Evolutionary conservation across 2,797 vertebrate genomes (phyloP), one percentile per base, ranked within the genome.

Genomic region (Nannoperca obscura): DNA sequence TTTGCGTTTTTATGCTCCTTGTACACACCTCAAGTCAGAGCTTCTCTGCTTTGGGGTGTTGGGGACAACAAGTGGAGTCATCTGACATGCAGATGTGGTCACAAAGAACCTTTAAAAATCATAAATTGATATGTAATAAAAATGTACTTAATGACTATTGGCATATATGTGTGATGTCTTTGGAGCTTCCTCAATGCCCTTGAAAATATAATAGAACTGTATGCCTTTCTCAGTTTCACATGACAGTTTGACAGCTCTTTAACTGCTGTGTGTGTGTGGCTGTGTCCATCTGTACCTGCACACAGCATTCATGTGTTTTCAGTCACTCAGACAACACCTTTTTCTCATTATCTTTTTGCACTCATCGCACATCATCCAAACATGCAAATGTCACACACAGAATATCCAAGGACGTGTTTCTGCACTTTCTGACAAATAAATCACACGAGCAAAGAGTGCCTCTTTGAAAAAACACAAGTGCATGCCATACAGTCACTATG

Each of bases 401-500:
- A 57, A 20, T 44, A 70, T 62, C 58, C 70, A 46, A 46, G 27
- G 68, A 76, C 75, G 38, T 67, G 74, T 72, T 82, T 74, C 17
- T 19, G 68, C 63, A 13, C 54, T 83, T 80, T 74, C 52, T 57
- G 61, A 82, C 75, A 77, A 75, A 74, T 74, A 71, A 78, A 80
- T 75, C 72, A 49, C 77, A 40, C 27, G 69, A 67, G 38, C 66
- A 34, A 62, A 61, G 55, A 64, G 78, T 14, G 75, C 72, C 74
- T 78, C 74, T 17, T 34, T 68, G 36, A 49, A 82, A 15, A 88
- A 86, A 82, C 74, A 75, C 40, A 15, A 88, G 47, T 82, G 50
- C 80, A 73, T 77, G 66, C 79, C 77, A 67, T 87, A 57, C 47
- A 87, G 53, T 82, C 75, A 62, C 79, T 55, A 49, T 46, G 71